Percentiles rank a stretch among this genome's conserved stretches.
These are phyloP conservation scores for Rhadinocentrus ornatus DNA, from an alignment of 2,797 vertebrate species.

Conservation along the genomic window DNA sequence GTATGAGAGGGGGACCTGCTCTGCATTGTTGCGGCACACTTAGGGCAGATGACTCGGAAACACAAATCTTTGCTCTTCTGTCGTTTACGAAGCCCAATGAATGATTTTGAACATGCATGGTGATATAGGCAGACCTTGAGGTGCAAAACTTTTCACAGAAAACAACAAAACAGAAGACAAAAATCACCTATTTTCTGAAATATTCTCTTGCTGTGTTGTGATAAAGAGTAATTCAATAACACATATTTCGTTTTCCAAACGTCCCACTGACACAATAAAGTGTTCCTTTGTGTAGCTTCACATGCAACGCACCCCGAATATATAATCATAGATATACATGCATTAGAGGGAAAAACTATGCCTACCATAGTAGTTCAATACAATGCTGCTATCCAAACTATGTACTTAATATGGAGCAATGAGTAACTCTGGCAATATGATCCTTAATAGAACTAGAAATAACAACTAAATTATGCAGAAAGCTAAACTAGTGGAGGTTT, in stretches of 20 bases:
- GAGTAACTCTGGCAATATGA: neutral
- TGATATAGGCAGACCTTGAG: neutral
- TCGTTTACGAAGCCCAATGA: conserved; percentile 15
- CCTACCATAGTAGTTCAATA: neutral
- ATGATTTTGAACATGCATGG: too few relatives aligned
- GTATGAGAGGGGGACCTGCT: conserved; percentile 51
- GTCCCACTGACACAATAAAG: neutral
- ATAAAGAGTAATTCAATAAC: neutral
- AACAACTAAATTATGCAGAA: neutral
- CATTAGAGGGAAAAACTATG: too few relatives aligned
- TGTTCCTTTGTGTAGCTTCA: neutral
- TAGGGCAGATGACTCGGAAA: conserved; percentile 68
- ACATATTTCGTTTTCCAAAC: neutral
- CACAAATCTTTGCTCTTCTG: conserved; percentile 51
- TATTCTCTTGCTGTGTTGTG: neutral
- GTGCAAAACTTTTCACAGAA: neutral
- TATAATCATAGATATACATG: neutral
- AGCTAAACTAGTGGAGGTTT: neutral
- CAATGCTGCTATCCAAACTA: neutral
- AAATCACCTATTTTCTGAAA: neutral
- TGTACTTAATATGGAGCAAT: neutral
- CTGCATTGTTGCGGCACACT: conserved; percentile 80
- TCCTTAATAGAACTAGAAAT: neutral
- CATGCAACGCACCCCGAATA: neutral
- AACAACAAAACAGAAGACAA: neutral